A percentile compares a stretch with the other conserved stretches of the same genome.
These are phyloP conservation scores for Xenotilapia leptura DNA, from an alignment of 2,113 vertebrate species.

Conservation along the genomic window DNA sequence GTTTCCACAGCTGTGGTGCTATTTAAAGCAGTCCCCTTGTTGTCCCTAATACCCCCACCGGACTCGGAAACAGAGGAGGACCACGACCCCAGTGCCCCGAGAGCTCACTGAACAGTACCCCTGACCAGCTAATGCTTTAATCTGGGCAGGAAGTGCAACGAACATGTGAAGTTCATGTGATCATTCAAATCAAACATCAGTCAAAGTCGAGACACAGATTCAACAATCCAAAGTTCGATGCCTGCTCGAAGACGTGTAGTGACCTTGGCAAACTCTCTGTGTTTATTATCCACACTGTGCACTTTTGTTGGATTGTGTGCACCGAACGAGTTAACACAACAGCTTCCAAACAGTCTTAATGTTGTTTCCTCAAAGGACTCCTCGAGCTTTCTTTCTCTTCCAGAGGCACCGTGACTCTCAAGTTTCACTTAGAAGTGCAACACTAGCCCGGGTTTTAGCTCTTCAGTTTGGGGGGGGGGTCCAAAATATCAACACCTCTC, in stretches of 20 bases:
- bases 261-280: background rate
- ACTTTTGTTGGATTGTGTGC: background rate
- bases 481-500: background rate
- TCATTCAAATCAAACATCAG: background rate
- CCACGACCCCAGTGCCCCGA: background rate
- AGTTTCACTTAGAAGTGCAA: conserved; percentile 35
- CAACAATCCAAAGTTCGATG: background rate
- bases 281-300: background rate
- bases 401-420: conserved; percentile 10
- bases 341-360: background rate
- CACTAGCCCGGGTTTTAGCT: background rate
- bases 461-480: background rate
- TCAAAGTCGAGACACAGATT: background rate
- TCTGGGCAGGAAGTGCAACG: background rate
- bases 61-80: conserved; percentile 6
- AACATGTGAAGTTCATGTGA: background rate
- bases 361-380: background rate
- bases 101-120: background rate
- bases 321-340: background rate
- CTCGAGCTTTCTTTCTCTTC: background rate
- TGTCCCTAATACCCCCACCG: conserved; percentile 37
- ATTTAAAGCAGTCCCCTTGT: conserved; percentile 64
- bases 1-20: conserved; percentile 69
- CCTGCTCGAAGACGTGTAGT: background rate
- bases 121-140: background rate